Evolutionary conservation across 2,113 vertebrate genomes (phyloP).

Genomic region (Callipepla squamata): DNA sequence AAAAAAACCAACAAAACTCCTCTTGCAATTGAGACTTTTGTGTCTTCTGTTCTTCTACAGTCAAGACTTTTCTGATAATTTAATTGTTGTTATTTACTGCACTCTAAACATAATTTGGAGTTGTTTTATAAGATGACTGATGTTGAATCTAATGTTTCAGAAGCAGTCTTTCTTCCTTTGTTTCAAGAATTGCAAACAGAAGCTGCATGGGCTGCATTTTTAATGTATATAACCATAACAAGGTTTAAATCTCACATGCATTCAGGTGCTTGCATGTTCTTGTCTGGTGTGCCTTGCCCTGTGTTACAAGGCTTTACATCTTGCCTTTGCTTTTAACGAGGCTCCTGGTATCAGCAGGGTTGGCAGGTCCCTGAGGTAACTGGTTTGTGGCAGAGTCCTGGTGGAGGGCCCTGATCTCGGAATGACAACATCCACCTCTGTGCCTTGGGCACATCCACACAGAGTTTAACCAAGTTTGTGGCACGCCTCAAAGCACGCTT

Average conservation of each 20-base stretch:
- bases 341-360: neutral
- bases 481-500: neutral
- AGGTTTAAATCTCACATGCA: neutral
- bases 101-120: neutral
- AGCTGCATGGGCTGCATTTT: neutral
- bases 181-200: neutral
- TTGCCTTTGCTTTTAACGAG: neutral
- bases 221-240: rapidly evolving
- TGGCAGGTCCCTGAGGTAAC: neutral
- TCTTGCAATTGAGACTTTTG: neutral
- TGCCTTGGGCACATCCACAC: neutral
- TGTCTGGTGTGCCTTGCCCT: neutral
- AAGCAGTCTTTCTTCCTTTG: neutral
- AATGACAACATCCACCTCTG: neutral
- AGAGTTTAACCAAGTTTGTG: neutral
- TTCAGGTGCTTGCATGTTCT: neutral
- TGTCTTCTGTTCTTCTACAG: neutral
- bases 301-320: neutral
- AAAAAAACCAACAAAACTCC: neutral
- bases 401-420: neutral
- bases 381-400: neutral
- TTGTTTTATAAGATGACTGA: neutral
- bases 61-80: neutral
- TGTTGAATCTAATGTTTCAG: neutral
- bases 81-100: neutral